A percentile compares a stretch with the other conserved stretches of the same genome.
Conservation (phyloP, 1,140 invertebrate genomes). For the Drosophila subobscura region DNA sequence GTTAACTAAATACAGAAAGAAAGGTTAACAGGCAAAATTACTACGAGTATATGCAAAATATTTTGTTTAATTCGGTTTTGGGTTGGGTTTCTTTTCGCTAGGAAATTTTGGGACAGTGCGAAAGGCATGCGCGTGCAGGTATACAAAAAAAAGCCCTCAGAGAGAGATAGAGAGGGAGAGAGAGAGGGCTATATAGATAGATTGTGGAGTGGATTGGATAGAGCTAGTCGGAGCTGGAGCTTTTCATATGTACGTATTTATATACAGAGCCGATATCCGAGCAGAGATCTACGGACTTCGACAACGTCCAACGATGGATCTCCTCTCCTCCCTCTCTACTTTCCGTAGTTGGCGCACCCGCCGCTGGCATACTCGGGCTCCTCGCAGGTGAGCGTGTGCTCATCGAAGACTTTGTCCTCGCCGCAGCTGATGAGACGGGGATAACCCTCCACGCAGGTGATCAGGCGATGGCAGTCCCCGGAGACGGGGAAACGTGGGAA, state of each 20-base stretch:
- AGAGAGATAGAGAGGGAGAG: background rate
- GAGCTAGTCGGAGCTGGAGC: background rate
- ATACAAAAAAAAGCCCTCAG: too few species aligned
- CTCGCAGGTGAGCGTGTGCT: conserved; percentile 91
- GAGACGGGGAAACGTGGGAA: conserved; percentile 94
- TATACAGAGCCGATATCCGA: conserved; percentile 15
- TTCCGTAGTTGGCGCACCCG: conserved; percentile 73
- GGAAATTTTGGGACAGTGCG: conserved; percentile 41
- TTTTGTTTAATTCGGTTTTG: conserved; percentile 5
- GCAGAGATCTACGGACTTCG: background rate
- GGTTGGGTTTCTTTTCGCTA: conserved; percentile 32
- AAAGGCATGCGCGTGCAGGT: conserved; percentile 5
- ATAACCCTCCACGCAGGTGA: conserved; percentile 94
- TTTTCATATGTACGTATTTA: conserved; percentile 8
- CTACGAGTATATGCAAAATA: conserved; percentile 10
- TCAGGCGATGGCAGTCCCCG: conserved; percentile 91
- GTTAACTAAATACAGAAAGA: conserved; percentile 44
- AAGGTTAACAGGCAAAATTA: conserved; percentile 34
- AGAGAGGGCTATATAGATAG: conserved; percentile 6
- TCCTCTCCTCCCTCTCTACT: conserved; percentile 28
- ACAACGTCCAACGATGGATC: background rate
- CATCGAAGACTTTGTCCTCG: conserved; percentile 93
- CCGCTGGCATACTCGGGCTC: conserved; percentile 85
- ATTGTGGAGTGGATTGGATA: background rate
- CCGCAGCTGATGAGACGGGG: conserved; percentile 94